phyloP scores from a whole-genome alignment of 2,797 vertebrate species.

The Australoheros facetus region DNA sequence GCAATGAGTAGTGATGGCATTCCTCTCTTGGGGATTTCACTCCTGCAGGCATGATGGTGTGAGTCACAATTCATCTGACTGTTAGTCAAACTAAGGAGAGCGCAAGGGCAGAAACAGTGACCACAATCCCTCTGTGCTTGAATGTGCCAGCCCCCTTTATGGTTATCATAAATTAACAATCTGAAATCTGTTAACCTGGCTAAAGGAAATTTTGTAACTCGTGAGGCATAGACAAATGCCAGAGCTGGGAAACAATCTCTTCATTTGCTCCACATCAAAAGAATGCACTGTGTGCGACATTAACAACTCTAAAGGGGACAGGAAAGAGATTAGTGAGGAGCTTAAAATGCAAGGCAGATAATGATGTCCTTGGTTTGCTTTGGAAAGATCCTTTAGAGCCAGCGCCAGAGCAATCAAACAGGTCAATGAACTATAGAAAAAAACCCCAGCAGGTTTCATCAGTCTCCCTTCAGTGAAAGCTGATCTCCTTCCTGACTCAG shows the following conservation, averaged over 20 bases:
- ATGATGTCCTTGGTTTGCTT: slow-evolving; percentile 58
- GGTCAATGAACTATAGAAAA: slow-evolving; percentile 42
- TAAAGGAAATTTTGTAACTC: slow-evolving; percentile 5
- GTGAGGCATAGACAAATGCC: slow-evolving; percentile 4
- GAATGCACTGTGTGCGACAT: slow-evolving; percentile 39
- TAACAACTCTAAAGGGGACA: slow-evolving; percentile 42
- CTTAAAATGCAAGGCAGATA: slow-evolving; percentile 56
- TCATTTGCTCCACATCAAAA: slow-evolving; percentile 53
- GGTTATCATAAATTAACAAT: slow-evolving; percentile 17
- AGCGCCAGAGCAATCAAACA: slow-evolving; percentile 50
- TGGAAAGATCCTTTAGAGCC: slow-evolving; percentile 34
- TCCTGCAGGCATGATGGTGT: neutral
- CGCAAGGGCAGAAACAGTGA: slow-evolving; percentile 20
- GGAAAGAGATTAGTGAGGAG: slow-evolving; percentile 53
- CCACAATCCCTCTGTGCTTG: slow-evolving; percentile 8
- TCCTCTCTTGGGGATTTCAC: slow-evolving; percentile 16
- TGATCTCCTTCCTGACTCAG: slow-evolving; percentile 20
- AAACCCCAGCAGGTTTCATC: slow-evolving; percentile 31
- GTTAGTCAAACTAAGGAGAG: slow-evolving; percentile 40
- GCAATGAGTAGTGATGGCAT: slow-evolving; percentile 4
- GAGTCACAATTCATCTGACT: slow-evolving; percentile 38
- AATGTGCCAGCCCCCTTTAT: neutral
- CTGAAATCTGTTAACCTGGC: slow-evolving; percentile 44
- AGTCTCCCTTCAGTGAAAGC: slow-evolving; percentile 23
- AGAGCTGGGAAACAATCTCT: slow-evolving; percentile 43